These are phyloP conservation scores for Plemyria rubiginata DNA, from an alignment of 2,888 invertebrate species.

Conservation along the genomic window DNA sequence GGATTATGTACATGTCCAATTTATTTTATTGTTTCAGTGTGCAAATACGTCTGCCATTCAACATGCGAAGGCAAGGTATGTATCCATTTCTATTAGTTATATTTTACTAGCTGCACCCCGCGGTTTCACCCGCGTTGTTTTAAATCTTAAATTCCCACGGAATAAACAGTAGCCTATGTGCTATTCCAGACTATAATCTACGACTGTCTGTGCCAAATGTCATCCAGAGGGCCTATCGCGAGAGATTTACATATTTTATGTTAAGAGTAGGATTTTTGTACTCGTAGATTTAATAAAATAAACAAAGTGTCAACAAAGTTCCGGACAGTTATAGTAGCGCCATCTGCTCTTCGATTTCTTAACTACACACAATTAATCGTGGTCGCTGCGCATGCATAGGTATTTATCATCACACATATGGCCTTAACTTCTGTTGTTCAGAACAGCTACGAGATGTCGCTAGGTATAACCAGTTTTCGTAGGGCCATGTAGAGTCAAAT, in stretches of 20 bases:
- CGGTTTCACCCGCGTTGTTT: no score
- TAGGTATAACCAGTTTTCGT: conserved; percentile 26
- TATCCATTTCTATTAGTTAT: conserved; percentile 22
- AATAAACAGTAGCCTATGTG: no score
- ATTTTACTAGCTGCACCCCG: no score
- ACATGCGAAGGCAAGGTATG: conserved; percentile 92
- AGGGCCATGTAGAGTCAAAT: no score
- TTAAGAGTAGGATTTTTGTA: no score
- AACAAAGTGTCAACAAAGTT: background rate
- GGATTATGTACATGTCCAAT: background rate
- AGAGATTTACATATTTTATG: no score
- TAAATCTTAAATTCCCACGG: no score
- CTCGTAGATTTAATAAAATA: no score
- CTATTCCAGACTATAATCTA: no score
- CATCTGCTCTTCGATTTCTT: conserved; percentile 45
- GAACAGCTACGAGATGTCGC: conserved; percentile 56
- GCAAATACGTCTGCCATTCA: conserved; percentile 92
- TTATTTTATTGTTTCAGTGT: conserved; percentile 87
- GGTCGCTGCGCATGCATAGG: conserved; percentile 39
- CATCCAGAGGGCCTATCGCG: no score
- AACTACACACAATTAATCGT: conserved; percentile 35
- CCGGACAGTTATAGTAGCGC: conserved; percentile 39
- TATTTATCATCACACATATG: conserved; percentile 41
- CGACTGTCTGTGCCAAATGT: no score
- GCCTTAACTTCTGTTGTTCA: conserved; percentile 33